These are phyloP conservation scores for Drosophila infuscata DNA, from an alignment of 2,888 invertebrate species.

Conservation along the genomic window DNA sequence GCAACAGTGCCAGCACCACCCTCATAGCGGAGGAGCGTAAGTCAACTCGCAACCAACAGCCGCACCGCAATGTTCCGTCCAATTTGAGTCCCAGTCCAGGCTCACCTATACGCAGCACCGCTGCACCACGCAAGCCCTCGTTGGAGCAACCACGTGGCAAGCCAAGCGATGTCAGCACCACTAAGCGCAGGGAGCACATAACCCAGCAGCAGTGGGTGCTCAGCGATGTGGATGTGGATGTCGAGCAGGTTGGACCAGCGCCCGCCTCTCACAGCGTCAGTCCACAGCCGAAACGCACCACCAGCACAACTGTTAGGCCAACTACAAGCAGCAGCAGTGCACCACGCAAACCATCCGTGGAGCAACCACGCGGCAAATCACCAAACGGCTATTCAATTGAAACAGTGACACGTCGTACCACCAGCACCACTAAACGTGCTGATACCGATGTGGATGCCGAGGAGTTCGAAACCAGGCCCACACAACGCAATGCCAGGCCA, in stretches of 20 bases:
- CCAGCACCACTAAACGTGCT: slow-evolving; percentile 15
- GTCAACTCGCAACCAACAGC: slow-evolving; percentile 44
- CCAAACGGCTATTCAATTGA: slow-evolving; percentile 1
- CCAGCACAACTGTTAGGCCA: slow-evolving; percentile 1
- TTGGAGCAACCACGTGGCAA: slow-evolving; percentile 33
- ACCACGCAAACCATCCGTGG: slow-evolving; percentile 19
- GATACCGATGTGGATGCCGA: slow-evolving; percentile 26
- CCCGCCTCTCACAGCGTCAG: slow-evolving; percentile 23
- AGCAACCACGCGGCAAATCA: background rate
- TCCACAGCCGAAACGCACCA: slow-evolving; percentile 23
- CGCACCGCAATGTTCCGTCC: slow-evolving; percentile 10
- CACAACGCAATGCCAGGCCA: background rate
- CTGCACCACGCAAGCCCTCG: slow-evolving; percentile 46
- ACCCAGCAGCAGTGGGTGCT: slow-evolving; percentile 66
- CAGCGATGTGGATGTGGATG: slow-evolving; percentile 60
- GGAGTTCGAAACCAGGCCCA: slow-evolving; percentile 7
- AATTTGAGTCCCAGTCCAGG: slow-evolving; percentile 22
- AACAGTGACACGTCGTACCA: slow-evolving; percentile 10
- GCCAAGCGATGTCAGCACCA: slow-evolving; percentile 43
- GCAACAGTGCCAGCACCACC: slow-evolving; percentile 37
- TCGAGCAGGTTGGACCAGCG: slow-evolving; percentile 40
- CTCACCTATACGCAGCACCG: slow-evolving; percentile 34
- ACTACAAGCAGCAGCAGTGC: slow-evolving; percentile 1
- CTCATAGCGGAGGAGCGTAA: slow-evolving; percentile 59
- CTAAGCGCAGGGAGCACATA: slow-evolving; percentile 57